Evolutionary conservation across 2,888 invertebrate species (phyloP).

Genomic region (Zele albiditarsus): DNA sequence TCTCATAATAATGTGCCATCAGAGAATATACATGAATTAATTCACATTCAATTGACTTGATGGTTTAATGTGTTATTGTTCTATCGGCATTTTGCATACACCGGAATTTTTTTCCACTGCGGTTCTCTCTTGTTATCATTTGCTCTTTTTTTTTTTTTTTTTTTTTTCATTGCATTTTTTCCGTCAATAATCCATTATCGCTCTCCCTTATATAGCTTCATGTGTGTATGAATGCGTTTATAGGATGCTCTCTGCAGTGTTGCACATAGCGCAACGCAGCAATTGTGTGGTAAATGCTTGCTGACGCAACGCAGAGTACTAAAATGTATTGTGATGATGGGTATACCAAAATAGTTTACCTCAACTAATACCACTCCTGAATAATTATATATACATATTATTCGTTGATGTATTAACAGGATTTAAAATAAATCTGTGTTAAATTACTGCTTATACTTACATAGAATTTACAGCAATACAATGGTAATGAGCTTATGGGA

Average conservation of each 20-base stretch:
- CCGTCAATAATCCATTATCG: conserved; percentile 8
- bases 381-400: background rate
- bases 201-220: background rate
- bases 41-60: background rate
- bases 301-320: conserved; percentile 25
- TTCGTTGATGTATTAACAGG: background rate
- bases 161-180: too few species aligned
- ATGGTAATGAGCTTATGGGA: background rate
- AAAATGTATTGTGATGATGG: conserved; percentile 11
- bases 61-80: background rate
- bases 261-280: conserved; percentile 6
- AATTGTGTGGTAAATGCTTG: conserved; percentile 18
- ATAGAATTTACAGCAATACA: background rate
- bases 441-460: background rate
- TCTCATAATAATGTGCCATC: background rate
- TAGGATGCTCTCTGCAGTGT: background rate
- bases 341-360: background rate
- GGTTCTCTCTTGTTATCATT: background rate
- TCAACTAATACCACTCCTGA: background rate
- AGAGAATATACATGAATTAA: background rate
- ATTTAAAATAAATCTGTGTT: background rate
- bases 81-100: too few species aligned
- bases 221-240: conserved; percentile 19
- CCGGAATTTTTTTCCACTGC: too few species aligned
- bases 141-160: background rate